These are phyloP conservation scores for Gryllus longicercus DNA, from an alignment of 2,888 invertebrate genomes.

Conservation along the genomic window DNA sequence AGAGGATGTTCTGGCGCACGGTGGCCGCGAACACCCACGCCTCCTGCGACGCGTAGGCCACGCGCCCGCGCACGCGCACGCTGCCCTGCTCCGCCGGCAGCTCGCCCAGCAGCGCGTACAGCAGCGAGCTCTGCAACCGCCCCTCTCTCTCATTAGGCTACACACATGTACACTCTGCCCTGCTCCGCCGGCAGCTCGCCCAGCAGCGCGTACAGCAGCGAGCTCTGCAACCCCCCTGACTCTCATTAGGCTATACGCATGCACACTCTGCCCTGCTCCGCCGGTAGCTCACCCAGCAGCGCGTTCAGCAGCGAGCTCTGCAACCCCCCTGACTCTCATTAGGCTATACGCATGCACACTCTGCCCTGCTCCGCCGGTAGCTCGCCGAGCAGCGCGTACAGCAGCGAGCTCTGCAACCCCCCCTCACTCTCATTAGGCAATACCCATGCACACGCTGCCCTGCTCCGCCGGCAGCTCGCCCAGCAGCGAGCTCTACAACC, in stretches of 20 bases:
- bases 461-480: no score
- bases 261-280: conserved; percentile 46
- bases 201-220: no score
- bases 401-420: conserved; percentile 56
- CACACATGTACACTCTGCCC: conserved; percentile 64
- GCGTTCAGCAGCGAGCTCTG: conserved; percentile 67
- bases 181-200: no score
- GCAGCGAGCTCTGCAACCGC: no score
- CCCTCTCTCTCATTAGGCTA: conserved; percentile 40
- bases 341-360: conserved; percentile 50
- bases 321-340: not conserved
- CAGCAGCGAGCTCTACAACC: no score
- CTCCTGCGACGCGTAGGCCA: conserved; percentile 82
- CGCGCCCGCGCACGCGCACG: conserved; percentile 59
- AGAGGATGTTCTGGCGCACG: conserved; percentile 77
- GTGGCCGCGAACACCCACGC: conserved; percentile 81
- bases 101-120: no score
- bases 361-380: conserved; percentile 60
- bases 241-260: conserved; percentile 46
- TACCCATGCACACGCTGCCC: no score
- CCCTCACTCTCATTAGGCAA: no score
- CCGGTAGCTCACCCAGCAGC: conserved; percentile 71
- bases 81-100: conserved; percentile 49
- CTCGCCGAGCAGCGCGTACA: conserved; percentile 75
- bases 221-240: no score